These are phyloP conservation scores for Taeniopygia guttata DNA, from an alignment of 2,797 vertebrate genomes.

Conservation along the genomic window DNA sequence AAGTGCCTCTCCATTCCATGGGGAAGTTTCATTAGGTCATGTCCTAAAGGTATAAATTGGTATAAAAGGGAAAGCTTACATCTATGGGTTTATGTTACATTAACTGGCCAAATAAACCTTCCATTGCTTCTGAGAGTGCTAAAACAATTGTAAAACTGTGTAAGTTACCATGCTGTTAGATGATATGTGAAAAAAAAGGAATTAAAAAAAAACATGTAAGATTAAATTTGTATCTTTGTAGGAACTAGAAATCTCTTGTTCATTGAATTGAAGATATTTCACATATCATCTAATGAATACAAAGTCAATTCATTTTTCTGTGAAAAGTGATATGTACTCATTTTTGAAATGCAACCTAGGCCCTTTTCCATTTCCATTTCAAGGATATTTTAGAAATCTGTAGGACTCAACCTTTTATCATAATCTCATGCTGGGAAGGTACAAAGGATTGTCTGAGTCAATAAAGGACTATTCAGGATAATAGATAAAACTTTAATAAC, in stretches of 20 bases:
- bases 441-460: constrained; percentile 61
- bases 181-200: neutral
- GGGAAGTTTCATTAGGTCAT: neutral
- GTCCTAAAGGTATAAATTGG: neutral
- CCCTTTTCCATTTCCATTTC: constrained; percentile 59
- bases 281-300: constrained; percentile 55
- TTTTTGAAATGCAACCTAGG: constrained; percentile 43
- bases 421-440: constrained; percentile 59
- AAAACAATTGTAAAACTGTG: neutral
- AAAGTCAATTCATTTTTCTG: constrained; percentile 63
- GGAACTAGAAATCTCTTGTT: constrained; percentile 46
- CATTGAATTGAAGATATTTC: constrained; percentile 70
- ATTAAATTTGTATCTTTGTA: constrained; percentile 56
- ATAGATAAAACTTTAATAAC: constrained; percentile 58
- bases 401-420: constrained; percentile 53
- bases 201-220: constrained; percentile 1
- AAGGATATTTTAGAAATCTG: constrained; percentile 67
- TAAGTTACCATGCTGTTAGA: neutral
- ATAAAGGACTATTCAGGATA: constrained; percentile 48
- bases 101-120: neutral
- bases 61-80: neutral
- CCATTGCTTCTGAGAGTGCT: neutral
- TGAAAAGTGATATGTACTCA: constrained; percentile 45
- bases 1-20: neutral
- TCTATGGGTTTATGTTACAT: neutral